These are phyloP conservation scores for Accipiter virgatus DNA, from an alignment of 2,113 vertebrate species.

Conservation along the genomic window DNA sequence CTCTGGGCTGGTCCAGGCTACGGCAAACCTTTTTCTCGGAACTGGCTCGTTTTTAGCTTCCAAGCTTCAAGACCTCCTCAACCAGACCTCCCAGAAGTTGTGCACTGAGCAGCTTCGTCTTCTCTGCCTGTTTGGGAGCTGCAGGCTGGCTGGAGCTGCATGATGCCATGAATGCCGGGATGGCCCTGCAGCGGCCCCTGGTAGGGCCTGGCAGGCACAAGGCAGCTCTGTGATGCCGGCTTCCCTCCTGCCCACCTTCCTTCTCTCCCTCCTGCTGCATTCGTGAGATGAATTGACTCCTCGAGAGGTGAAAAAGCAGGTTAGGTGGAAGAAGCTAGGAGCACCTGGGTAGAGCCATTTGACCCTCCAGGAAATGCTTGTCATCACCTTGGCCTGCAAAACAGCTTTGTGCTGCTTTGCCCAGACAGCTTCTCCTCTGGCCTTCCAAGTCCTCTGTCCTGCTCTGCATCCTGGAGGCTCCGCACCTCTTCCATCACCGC, in stretches of 20 bases:
- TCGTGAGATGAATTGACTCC: not conserved
- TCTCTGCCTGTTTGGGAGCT: not conserved
- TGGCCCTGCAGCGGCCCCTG: not conserved
- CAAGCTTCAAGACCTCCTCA: not conserved
- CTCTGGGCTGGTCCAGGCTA: not conserved
- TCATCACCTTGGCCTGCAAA: not conserved
- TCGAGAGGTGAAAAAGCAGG: too few relatives aligned
- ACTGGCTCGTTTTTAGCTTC: not conserved
- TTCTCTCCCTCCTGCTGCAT: not conserved
- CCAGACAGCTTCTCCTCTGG: not conserved
- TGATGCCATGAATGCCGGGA: not conserved
- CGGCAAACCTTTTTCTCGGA: not conserved
- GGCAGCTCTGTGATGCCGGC: not conserved
- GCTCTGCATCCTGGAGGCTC: not conserved
- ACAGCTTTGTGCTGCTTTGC: not conserved
- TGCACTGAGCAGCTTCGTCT: not conserved
- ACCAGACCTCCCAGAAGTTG: not conserved
- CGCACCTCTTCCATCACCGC: not conserved
- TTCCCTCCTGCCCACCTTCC: not conserved
- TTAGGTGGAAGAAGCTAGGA: not conserved
- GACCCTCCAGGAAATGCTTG: not conserved
- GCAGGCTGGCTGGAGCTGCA: not conserved
- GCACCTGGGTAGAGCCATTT: not conserved
- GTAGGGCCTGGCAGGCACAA: not conserved
- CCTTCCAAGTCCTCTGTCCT: not conserved